Base-by-base conservation (phyloP, 1,140 invertebrate species). In the Bombus sibiricus region DNA sequence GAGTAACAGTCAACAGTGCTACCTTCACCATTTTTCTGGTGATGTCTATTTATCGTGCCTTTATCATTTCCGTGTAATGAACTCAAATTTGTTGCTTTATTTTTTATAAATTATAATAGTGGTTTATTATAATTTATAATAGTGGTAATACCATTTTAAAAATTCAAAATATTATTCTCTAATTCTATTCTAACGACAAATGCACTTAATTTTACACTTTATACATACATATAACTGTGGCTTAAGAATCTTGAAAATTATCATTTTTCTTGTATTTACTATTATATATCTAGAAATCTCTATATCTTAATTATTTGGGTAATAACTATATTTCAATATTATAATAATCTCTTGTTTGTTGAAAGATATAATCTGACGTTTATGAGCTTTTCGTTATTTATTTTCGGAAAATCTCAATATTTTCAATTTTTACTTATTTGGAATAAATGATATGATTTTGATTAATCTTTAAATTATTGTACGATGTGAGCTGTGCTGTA, bases 1-100 rank as follows among this genome's bases (percentile, higher is more conserved):
- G 47, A 53, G 47, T 53, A 53, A 53, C 47, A 53, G 47, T 53
- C 8, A 53, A 34, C 25, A 32, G 22, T 41, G 6, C 3, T 2
- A 79, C 5, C 2, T 53, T 22, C 47, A 53, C 47, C 32, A 39
- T 1, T 53, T 41, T 12, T 1, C n/a, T 34, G 12, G 28, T 18
- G 2, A 68, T 1, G 2, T 32, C 32, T n/a, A 32, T 53, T 72
- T 62, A 64, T 72, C 68, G 53, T 47, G n/a, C 28, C 28, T 59
- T 82, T 62, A 39, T 72, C 41, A 72, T 77, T 57, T 25, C 2
- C 3, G 41, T 72, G 15, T 57, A 77, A 85, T 80, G 41, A 73
- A 73, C 57, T 64, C 39, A 1, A 43, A 62, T 59, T 47, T 80
- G 3, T 80, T 39, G 13, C 8, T 12, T 37, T 43, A 47, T 68